Conservation (phyloP, 2,113 vertebrate species). For the Paradisaea rubra region DNA sequence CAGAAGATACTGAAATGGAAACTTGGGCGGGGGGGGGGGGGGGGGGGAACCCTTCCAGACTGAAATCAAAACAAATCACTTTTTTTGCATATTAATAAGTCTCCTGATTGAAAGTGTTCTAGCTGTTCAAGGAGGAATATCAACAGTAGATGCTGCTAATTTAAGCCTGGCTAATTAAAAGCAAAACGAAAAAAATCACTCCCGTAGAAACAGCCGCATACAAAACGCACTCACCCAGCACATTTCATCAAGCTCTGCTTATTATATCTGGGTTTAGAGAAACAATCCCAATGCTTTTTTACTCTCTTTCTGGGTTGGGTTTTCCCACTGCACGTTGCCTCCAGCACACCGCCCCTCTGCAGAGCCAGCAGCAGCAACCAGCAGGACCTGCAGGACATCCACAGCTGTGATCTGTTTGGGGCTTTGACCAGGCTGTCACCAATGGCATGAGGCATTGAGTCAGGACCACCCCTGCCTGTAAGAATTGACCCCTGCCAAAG, state of each 20-base stretch:
- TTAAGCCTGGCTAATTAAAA: slow-evolving; percentile 70
- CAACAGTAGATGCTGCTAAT: slow-evolving; percentile 70
- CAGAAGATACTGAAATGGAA: slow-evolving; percentile 41
- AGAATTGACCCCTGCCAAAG: not conserved
- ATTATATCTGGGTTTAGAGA: not conserved
- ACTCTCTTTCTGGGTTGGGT: not conserved
- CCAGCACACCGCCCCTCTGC: not conserved
- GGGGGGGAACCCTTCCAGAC: slow-evolving; percentile 1
- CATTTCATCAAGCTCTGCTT: not conserved
- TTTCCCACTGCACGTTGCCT: accelerated
- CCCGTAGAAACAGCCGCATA: slow-evolving; percentile 29
- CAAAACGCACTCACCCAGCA: not conserved
- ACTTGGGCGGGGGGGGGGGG: not conserved
- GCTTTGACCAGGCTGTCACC: not conserved
- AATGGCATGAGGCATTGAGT: accelerated
- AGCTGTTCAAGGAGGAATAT: slow-evolving; percentile 58
- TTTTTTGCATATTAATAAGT: slow-evolving; percentile 70
- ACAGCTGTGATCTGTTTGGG: not conserved
- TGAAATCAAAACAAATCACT: slow-evolving; percentile 70
- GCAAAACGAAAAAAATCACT: not conserved
- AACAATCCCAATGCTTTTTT: not conserved
- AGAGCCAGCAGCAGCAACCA: not conserved
- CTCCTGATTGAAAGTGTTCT: slow-evolving; percentile 65
- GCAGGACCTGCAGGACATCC: not conserved
- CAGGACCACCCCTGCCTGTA: not conserved